phyloP scores from a whole-genome alignment of 2,113 vertebrate species.

The Saccopteryx bilineata region DNA sequence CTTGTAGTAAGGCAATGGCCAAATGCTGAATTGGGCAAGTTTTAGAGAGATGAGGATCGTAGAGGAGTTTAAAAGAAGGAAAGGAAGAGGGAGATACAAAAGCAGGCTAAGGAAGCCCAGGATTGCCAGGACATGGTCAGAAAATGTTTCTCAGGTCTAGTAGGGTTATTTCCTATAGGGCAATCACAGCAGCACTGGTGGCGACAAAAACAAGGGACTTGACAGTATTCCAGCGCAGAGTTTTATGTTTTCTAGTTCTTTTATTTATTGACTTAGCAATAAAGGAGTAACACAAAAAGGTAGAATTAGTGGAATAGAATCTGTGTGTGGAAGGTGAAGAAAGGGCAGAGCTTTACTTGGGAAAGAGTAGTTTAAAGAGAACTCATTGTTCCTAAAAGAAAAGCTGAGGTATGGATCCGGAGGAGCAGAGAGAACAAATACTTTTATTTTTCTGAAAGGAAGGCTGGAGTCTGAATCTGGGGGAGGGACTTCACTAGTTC shows the following conservation, averaged over 20 bases:
- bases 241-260: background rate
- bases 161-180: background rate
- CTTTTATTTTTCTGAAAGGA: constrained; percentile 63
- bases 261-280: background rate
- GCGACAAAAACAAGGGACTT: background rate
- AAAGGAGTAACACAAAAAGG: background rate
- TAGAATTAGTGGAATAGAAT: background rate
- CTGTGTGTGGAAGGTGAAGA: background rate
- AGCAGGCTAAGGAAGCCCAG: background rate
- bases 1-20: background rate
- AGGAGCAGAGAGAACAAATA: constrained; percentile 51
- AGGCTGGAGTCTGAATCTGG: constrained; percentile 51
- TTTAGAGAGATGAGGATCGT: background rate
- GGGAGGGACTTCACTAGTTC: constrained; percentile 62
- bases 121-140: background rate
- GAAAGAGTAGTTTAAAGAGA: background rate
- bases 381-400: constrained; percentile 56
- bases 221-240: background rate
- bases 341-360: background rate
- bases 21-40: background rate
- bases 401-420: constrained; percentile 19
- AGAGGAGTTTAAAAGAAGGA: background rate
- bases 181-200: background rate
- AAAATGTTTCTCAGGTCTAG: background rate
- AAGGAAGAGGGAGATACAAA: background rate